Conservation (phyloP, 2,888 invertebrate species). For the Nycteola revayana region DNA sequence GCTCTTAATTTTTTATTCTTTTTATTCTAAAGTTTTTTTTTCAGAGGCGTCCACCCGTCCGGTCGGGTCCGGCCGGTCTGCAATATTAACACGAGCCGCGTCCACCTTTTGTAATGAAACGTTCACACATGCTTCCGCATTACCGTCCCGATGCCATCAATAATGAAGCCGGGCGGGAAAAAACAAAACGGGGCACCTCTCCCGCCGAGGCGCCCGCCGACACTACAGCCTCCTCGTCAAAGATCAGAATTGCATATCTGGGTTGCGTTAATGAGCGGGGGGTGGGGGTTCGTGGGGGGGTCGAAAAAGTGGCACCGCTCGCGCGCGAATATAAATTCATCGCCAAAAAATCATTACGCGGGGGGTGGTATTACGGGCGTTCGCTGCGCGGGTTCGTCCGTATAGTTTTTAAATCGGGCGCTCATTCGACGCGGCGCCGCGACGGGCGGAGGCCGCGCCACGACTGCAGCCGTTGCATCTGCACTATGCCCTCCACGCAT, state of each 20-base stretch:
- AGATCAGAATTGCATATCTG: constrained; percentile 86
- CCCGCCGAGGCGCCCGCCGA: constrained; percentile 79
- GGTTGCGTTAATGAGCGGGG: constrained; percentile 84
- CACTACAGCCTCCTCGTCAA: constrained; percentile 83
- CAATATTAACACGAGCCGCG: constrained; percentile 80
- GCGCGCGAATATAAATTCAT: constrained; percentile 89
- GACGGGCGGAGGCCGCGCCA: constrained; percentile 64
- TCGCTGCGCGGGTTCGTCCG: constrained; percentile 76
- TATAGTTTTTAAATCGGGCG: constrained; percentile 82
- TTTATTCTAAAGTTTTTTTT: constrained; percentile 57
- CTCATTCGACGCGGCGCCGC: constrained; percentile 77
- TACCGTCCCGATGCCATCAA: constrained; percentile 82
- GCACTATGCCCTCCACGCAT: constrained; percentile 59
- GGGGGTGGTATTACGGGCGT: constrained; percentile 86
- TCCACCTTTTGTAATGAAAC: constrained; percentile 82
- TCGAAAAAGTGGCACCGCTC: constrained; percentile 83
- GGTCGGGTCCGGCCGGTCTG: constrained; percentile 79
- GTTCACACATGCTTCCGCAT: constrained; percentile 83
- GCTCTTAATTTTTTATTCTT: constrained; percentile 44
- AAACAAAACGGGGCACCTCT: constrained; percentile 80
- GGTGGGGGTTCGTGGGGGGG: constrained; percentile 66
- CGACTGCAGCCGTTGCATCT: constrained; percentile 52
- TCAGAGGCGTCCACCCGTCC: constrained; percentile 75
- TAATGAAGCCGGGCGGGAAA: constrained; percentile 83
- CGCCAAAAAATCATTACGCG: constrained; percentile 94